phyloP scores from a whole-genome alignment of 2,888 invertebrate genomes.

The Ischnura elegans region DNA sequence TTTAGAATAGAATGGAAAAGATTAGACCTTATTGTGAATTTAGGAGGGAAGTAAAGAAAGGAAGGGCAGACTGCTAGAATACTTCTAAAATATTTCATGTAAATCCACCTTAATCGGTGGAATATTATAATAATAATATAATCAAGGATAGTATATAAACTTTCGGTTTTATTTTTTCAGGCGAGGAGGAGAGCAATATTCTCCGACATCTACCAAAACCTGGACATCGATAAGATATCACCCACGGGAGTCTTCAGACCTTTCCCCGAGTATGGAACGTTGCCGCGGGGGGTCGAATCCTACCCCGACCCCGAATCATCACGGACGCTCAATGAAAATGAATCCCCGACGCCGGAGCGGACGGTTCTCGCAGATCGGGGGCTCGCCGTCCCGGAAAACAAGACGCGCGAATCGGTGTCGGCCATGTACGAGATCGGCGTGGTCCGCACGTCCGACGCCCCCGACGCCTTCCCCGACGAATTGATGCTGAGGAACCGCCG shows the following conservation, averaged over 20 bases:
- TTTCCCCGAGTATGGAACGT: slow-evolving; percentile 26
- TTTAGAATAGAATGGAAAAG: too few relatives aligned
- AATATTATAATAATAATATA: too few relatives aligned
- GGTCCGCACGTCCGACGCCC: not conserved
- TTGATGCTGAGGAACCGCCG: not conserved
- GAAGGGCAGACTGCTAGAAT: too few relatives aligned
- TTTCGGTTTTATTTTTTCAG: not conserved
- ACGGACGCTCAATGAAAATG: not conserved
- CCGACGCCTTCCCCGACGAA: not conserved
- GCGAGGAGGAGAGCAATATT: slow-evolving; percentile 37
- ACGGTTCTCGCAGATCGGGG: not conserved
- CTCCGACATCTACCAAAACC: slow-evolving; percentile 36
- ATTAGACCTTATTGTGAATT: too few relatives aligned
- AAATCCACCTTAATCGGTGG: too few relatives aligned
- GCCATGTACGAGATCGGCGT: not conserved
- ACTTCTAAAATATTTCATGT: too few relatives aligned
- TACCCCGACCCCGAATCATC: not conserved
- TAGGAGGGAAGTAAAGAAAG: too few relatives aligned
- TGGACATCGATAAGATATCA: not conserved
- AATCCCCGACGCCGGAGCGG: not conserved
- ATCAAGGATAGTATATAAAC: not conserved
- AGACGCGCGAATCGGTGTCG: not conserved
- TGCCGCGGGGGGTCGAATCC: not conserved
- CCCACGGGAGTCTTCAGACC: slow-evolving; percentile 44
- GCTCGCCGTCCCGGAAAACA: not conserved